Conservation (phyloP, 2,888 invertebrate genomes). For the Scaptomyza parva region DNA sequence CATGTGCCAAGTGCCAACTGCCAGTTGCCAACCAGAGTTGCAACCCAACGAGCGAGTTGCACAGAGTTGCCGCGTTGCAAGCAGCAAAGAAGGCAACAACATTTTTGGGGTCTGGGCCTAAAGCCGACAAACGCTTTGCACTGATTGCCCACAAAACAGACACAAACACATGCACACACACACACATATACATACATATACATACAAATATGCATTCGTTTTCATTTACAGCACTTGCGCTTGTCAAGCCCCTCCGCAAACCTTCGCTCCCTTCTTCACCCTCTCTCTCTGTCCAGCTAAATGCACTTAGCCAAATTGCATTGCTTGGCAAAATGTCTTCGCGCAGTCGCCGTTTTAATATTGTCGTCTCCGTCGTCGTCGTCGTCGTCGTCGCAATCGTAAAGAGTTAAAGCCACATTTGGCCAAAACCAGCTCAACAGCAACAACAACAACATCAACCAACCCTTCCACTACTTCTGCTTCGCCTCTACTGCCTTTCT, state of each 20-base stretch:
- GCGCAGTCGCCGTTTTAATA: slow-evolving; percentile 49
- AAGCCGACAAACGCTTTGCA: slow-evolving; percentile 53
- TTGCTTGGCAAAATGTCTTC: slow-evolving; percentile 67
- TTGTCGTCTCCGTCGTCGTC: slow-evolving; percentile 20
- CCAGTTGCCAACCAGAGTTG: slow-evolving; percentile 35
- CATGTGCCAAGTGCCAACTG: slow-evolving; percentile 63
- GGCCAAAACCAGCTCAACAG: slow-evolving; percentile 50
- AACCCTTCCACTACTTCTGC: no score
- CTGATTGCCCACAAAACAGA: slow-evolving; percentile 65
- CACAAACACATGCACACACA: slow-evolving; percentile 7
- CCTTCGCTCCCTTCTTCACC: no score
- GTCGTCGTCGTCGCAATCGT: slow-evolving; percentile 43
- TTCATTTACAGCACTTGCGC: slow-evolving; percentile 59
- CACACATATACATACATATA: slow-evolving; percentile 18
- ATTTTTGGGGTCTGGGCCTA: slow-evolving; percentile 57
- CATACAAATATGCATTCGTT: slow-evolving; percentile 44
- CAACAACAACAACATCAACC: slow-evolving; percentile 17
- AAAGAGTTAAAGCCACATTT: slow-evolving; percentile 75
- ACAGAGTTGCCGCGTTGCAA: slow-evolving; percentile 29
- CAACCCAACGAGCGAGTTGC: slow-evolving; percentile 12
- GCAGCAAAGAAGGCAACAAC: slow-evolving; percentile 61
- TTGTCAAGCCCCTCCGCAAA: slow-evolving; percentile 9
- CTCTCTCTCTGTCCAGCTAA: slow-evolving; percentile 24
- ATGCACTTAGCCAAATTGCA: slow-evolving; percentile 77
- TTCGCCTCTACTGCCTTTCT: not conserved